phyloP scores from a whole-genome alignment of 2,888 invertebrate genomes.

The Lepidocyrtoides sp. region DNA sequence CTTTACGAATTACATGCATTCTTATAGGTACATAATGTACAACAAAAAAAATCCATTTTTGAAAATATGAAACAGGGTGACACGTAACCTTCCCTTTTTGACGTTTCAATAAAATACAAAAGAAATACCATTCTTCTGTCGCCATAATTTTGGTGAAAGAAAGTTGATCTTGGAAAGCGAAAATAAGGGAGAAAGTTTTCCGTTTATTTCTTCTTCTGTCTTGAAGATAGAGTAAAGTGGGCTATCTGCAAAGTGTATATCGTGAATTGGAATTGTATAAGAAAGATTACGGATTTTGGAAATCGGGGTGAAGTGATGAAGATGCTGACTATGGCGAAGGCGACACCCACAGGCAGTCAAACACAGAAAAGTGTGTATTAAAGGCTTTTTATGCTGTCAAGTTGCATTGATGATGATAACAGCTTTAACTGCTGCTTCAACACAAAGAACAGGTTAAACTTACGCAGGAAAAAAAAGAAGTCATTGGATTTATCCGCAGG shows the following conservation, averaged over 20 bases:
- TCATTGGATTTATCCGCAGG: background rate
- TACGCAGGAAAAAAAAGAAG: background rate
- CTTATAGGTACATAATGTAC: background rate
- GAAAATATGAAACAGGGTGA: slow-evolving; percentile 43
- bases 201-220: background rate
- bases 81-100: slow-evolving; percentile 47
- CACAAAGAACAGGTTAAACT: background rate
- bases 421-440: background rate
- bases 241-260: background rate
- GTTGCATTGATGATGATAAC: background rate
- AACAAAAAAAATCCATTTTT: background rate
- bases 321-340: slow-evolving; percentile 19
- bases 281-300: slow-evolving; percentile 53
- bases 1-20: too few relatives aligned
- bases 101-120: slow-evolving; percentile 62
- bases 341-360: slow-evolving; percentile 20
- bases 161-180: background rate
- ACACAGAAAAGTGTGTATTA: slow-evolving; percentile 15
- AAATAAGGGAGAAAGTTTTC: too few relatives aligned
- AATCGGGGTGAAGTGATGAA: slow-evolving; percentile 39
- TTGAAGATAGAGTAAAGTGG: background rate
- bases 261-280: background rate
- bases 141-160: slow-evolving; percentile 34
- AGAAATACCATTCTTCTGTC: slow-evolving; percentile 39
- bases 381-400: background rate